Percentiles rank a stretch among this genome's conserved stretches.
Conservation (phyloP, 2,888 invertebrate genomes). For the Smittia aterrima region DNA sequence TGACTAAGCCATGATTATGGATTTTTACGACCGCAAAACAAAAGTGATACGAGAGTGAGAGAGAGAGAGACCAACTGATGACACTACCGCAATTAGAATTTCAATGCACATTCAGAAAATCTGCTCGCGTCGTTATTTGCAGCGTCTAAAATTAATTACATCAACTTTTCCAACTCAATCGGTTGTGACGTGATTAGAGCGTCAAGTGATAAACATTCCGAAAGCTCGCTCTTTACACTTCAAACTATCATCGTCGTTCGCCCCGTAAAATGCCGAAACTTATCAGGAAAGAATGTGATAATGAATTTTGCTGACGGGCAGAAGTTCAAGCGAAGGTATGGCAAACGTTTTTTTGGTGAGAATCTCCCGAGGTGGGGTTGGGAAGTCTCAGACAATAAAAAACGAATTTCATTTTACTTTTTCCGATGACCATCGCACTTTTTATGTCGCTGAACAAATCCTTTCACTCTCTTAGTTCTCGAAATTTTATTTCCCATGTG, state of each 20-base stretch:
- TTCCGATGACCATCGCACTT: slow-evolving; percentile 9
- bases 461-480: slow-evolving; percentile 5
- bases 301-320: slow-evolving; percentile 31
- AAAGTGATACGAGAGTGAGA: no score
- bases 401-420: slow-evolving; percentile 34
- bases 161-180: background rate
- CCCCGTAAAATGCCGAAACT: background rate
- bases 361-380: background rate
- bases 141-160: background rate
- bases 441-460: slow-evolving; percentile 17
- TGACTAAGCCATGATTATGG: slow-evolving; percentile 26
- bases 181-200: background rate
- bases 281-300: background rate
- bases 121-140: slow-evolving; percentile 10
- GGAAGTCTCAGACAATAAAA: slow-evolving; percentile 26
- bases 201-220: background rate
- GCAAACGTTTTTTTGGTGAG: slow-evolving; percentile 16
- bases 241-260: background rate
- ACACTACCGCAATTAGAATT: slow-evolving; percentile 14
- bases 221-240: background rate
- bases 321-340: slow-evolving; percentile 25
- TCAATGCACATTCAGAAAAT: slow-evolving; percentile 35
- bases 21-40: background rate
- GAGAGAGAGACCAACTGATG: no score
- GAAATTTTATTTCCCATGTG: slow-evolving; percentile 35